Evolutionary conservation across 2,888 invertebrate species (phyloP).

Genomic region (Elysia crispata): DNA sequence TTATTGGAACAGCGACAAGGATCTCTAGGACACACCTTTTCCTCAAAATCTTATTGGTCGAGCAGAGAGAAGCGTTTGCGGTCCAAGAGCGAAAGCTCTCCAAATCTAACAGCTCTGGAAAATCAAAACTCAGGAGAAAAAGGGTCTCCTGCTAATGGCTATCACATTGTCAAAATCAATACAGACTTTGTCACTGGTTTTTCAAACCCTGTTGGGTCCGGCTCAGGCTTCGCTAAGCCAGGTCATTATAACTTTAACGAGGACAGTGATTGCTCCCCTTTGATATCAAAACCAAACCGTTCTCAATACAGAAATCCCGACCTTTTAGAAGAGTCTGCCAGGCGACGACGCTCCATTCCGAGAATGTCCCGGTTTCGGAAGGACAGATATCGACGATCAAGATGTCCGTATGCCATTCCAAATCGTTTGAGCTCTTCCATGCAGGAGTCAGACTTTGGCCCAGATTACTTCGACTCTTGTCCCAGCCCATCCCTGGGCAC

Average conservation of each 20-base stretch:
- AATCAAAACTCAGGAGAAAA: too few relatives aligned
- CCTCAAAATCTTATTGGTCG: background rate
- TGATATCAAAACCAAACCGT: constrained; percentile 7
- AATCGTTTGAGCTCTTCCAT: constrained; percentile 66
- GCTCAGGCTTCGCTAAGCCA: background rate
- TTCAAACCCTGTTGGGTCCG: background rate
- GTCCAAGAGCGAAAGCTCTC: constrained; percentile 59
- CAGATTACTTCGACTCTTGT: constrained; percentile 38
- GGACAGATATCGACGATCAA: constrained; percentile 52
- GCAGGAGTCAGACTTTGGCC: constrained; percentile 60
- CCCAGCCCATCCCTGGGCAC: constrained; percentile 7
- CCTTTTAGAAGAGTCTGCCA: constrained; percentile 14
- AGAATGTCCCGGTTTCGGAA: constrained; percentile 55
- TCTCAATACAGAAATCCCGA: constrained; percentile 15
- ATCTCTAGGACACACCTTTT: background rate
- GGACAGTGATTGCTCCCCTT: background rate
- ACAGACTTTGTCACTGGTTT: constrained; percentile 36
- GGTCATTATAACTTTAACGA: background rate
- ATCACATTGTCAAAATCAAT: constrained; percentile 35
- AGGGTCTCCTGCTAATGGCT: constrained; percentile 11
- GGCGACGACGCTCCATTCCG: constrained; percentile 26
- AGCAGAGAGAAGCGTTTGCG: constrained; percentile 50
- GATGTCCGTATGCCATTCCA: constrained; percentile 72
- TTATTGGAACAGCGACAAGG: constrained; percentile 55
- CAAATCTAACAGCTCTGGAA: constrained; percentile 39